Percentiles rank a stretch among this genome's conserved stretches.
Evolutionary conservation across 1,140 invertebrate genomes (phyloP).

Genomic region (Telenomus remus): DNA sequence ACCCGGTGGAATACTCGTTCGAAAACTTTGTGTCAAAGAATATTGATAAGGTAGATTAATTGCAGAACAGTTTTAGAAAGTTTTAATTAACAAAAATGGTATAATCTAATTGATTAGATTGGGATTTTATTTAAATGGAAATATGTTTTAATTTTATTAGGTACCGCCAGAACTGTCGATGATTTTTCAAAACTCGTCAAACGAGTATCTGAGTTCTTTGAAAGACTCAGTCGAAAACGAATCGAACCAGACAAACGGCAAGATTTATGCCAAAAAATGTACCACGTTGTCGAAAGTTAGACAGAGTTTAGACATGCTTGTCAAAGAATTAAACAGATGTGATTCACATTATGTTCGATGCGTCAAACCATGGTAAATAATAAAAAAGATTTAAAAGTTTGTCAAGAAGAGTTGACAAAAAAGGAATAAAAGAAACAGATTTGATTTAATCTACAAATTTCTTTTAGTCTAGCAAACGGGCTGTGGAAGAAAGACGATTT

Average conservation of each 20-base stretch:
- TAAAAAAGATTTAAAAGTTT: conserved; percentile 1
- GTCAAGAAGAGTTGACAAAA: neutral
- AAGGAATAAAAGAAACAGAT: too few relatives aligned
- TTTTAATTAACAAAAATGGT: neutral
- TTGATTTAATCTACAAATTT: neutral
- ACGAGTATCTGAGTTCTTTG: conserved; percentile 44
- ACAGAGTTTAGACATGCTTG: conserved; percentile 59
- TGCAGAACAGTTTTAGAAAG: too few relatives aligned
- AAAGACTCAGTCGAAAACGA: conserved; percentile 29
- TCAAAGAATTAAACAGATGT: conserved; percentile 61
- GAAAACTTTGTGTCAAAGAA: conserved; percentile 70
- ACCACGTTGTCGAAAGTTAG: conserved; percentile 64
- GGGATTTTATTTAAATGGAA: too few relatives aligned
- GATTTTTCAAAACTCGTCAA: conserved; percentile 51
- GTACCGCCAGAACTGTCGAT: conserved; percentile 56
- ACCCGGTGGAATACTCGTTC: conserved; percentile 68
- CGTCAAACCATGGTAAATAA: conserved; percentile 60
- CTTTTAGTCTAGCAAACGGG: conserved; percentile 32
- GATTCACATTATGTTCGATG: conserved; percentile 65
- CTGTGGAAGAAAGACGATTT: conserved; percentile 54
- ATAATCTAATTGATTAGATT: neutral
- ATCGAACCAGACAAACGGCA: conserved; percentile 30
- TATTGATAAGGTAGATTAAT: conserved; percentile 69
- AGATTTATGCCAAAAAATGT: conserved; percentile 49
- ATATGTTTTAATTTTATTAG: conserved; percentile 6